Evolutionary conservation across 2,113 vertebrate genomes (phyloP).

Genomic region (Picathartes gymnocephalus): DNA sequence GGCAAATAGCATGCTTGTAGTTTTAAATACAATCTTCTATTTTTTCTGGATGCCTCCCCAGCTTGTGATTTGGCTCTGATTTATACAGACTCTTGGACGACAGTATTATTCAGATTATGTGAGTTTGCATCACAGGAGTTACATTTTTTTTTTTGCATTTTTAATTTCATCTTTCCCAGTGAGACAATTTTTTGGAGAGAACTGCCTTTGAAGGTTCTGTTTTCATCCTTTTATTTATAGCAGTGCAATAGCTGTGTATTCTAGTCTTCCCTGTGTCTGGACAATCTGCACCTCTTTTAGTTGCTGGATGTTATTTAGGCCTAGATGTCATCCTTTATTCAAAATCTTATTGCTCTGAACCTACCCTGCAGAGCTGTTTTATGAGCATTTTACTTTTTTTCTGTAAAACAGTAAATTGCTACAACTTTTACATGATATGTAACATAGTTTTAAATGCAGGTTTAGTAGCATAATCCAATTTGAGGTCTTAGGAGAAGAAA

Average conservation of each 20-base stretch:
- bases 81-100: background rate
- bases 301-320: background rate
- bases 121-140: background rate
- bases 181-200: background rate
- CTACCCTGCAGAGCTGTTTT: background rate
- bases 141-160: background rate
- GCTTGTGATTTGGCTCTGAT: background rate
- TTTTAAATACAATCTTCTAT: background rate
- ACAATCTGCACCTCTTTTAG: background rate
- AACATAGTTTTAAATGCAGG: background rate
- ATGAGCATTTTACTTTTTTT: background rate
- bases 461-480: background rate
- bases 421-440: background rate
- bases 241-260: background rate
- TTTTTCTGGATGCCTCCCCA: background rate
- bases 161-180: background rate
- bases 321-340: background rate
- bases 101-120: background rate
- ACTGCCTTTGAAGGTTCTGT: background rate
- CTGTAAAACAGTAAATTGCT: background rate
- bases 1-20: background rate
- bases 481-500: background rate
- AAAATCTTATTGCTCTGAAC: background rate
- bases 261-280: background rate
- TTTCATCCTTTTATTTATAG: background rate